Evolutionary conservation across 2,888 invertebrate genomes (phyloP).

Genomic region (Meganola albula): DNA sequence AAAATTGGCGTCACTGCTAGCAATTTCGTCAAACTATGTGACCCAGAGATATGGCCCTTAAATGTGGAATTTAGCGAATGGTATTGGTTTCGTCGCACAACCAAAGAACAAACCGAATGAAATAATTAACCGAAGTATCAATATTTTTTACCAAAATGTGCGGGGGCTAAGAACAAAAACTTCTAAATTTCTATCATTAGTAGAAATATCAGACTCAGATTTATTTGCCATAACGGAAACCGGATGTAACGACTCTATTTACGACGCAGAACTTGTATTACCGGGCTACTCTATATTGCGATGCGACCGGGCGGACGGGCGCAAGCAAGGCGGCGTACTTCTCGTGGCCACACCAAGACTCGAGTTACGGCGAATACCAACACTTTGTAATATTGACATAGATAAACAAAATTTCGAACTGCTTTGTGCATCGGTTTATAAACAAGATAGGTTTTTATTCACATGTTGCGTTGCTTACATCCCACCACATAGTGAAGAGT

Average conservation of each 20-base stretch:
- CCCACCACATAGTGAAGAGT: not conserved
- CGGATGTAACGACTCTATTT: constrained; percentile 4
- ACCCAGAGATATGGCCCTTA: constrained; percentile 17
- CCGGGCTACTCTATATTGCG: constrained; percentile 6
- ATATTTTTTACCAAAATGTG: constrained; percentile 9
- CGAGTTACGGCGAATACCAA: not conserved
- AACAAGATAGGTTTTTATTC: not conserved
- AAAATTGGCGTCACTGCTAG: constrained; percentile 22
- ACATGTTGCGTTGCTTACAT: not conserved
- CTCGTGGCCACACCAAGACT: constrained; percentile 18
- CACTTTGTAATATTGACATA: not conserved
- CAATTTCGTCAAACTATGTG: constrained; percentile 15
- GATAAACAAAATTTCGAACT: not conserved
- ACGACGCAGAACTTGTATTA: not conserved
- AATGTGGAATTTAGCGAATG: constrained; percentile 24
- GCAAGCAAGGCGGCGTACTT: constrained; percentile 18
- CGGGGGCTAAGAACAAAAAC: constrained; percentile 5
- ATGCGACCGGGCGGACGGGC: constrained; percentile 18
- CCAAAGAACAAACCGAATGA: constrained; percentile 1
- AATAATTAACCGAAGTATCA: too few species aligned
- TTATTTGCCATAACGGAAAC: constrained; percentile 22
- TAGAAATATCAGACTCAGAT: constrained; percentile 11
- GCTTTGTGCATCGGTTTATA: constrained; percentile 9
- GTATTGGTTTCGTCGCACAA: constrained; percentile 26
- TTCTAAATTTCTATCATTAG: constrained; percentile 7